Evolutionary conservation across 2,113 vertebrate genomes (phyloP).

Genomic region (Podarcis muralis): DNA sequence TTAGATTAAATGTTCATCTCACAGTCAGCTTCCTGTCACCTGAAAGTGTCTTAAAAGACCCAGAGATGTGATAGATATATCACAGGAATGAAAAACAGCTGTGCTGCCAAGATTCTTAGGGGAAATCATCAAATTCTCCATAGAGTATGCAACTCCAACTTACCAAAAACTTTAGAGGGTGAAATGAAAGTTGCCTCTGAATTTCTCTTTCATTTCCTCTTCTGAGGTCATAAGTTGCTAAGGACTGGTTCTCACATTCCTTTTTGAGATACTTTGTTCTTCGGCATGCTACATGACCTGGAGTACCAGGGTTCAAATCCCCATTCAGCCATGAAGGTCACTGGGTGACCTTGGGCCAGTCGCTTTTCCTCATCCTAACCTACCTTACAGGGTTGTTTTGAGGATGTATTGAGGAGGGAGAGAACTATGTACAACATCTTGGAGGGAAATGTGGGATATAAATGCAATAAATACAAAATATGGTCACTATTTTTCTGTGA

Average conservation of each 20-base stretch:
- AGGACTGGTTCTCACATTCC: not conserved
- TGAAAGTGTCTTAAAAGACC: not conserved
- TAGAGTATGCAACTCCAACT: not conserved
- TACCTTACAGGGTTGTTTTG: too few relatives aligned
- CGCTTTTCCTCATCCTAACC: too few relatives aligned
- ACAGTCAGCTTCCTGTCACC: not conserved
- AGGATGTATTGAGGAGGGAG: too few relatives aligned
- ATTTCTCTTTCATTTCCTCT: not conserved
- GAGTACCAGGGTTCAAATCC: too few relatives aligned
- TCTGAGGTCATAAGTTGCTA: not conserved
- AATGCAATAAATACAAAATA: not conserved
- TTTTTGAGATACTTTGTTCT: not conserved
- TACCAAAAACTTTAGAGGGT: not conserved
- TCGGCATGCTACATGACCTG: not conserved
- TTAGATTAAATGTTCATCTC: not conserved
- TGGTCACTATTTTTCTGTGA: not conserved
- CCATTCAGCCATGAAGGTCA: too few relatives aligned
- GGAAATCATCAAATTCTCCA: conserved; percentile 12
- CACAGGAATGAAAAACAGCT: not conserved
- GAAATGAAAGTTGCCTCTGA: not conserved
- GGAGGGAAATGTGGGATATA: too few relatives aligned
- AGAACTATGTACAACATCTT: too few relatives aligned
- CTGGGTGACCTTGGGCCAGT: too few relatives aligned
- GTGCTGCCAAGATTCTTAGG: not conserved
- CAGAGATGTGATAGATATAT: not conserved